Conservation (phyloP, 1,140 invertebrate genomes). For the Phocides pigmalion region DNA sequence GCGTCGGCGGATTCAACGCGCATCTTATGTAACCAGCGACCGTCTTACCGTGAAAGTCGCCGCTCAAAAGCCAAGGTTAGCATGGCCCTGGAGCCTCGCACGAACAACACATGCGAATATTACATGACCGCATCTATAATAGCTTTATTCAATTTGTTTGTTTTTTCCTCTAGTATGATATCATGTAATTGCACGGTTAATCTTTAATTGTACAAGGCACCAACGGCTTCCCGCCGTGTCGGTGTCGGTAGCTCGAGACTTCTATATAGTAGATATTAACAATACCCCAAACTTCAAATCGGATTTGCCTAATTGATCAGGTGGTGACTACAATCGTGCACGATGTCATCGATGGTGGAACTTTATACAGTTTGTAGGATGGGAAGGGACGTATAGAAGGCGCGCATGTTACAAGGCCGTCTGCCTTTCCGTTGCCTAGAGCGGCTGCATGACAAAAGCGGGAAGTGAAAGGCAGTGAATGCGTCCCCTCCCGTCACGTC, state of each 20-base stretch:
- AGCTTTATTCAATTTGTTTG: conserved; percentile 53
- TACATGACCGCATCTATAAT: conserved; percentile 62
- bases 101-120: conserved; percentile 71
- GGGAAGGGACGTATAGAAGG: conserved; percentile 67
- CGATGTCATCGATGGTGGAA: conserved; percentile 50
- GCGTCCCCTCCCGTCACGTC: conserved; percentile 67
- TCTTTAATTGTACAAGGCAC: conserved; percentile 37
- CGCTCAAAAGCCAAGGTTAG: conserved; percentile 82
- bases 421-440: conserved; percentile 74
- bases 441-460: conserved; percentile 74
- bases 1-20: conserved; percentile 51
- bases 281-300: conserved; percentile 15
- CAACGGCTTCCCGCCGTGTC: not conserved
- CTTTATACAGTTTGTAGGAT: conserved; percentile 47
- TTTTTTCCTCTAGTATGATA: conserved; percentile 67
- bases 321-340: conserved; percentile 29
- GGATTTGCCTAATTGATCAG: conserved; percentile 38
- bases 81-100: conserved; percentile 68
- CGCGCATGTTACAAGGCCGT: conserved; percentile 73
- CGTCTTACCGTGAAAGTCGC: conserved; percentile 83
- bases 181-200: conserved; percentile 62
- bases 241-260: conserved; percentile 20
- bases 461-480: conserved; percentile 83
- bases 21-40: conserved; percentile 77
- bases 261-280: conserved; percentile 27